These are phyloP conservation scores for Gila orcuttii DNA, from an alignment of 2,113 vertebrate genomes.

Conservation along the genomic window DNA sequence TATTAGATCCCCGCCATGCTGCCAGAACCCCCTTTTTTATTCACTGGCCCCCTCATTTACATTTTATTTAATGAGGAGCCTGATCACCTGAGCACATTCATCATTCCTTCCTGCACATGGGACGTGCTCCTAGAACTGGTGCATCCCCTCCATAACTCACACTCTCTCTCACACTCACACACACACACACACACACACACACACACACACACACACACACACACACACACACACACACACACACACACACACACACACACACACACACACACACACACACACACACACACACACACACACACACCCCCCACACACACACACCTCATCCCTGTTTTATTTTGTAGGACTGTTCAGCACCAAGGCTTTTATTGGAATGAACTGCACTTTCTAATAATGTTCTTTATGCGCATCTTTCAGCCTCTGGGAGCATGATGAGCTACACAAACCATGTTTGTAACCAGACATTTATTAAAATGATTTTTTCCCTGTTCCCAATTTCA, in stretches of 20 bases:
- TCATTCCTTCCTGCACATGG: slow-evolving; percentile 60
- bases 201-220: too few species aligned
- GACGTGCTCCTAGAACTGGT: slow-evolving; percentile 49
- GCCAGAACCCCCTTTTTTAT: slow-evolving; percentile 57
- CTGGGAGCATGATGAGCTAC: slow-evolving; percentile 32
- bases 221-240: too few species aligned
- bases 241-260: slow-evolving; percentile 24
- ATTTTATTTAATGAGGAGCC: slow-evolving; percentile 69
- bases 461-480: slow-evolving; percentile 25
- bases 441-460: slow-evolving; percentile 30
- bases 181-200: too few species aligned
- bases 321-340: slow-evolving; percentile 45
- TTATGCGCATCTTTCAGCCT: slow-evolving; percentile 34
- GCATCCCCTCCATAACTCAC: slow-evolving; percentile 45
- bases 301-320: slow-evolving; percentile 26
- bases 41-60: slow-evolving; percentile 61
- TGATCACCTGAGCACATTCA: slow-evolving; percentile 66
- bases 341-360: slow-evolving; percentile 43
- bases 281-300: background rate
- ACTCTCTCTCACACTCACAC: slow-evolving; percentile 29
- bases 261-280: background rate
- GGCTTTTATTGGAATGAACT: slow-evolving; percentile 49
- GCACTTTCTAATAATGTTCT: slow-evolving; percentile 43
- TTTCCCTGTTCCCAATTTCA: background rate
- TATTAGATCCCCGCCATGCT: slow-evolving; percentile 62